Percentiles rank a stretch among this genome's conserved stretches.
These are phyloP conservation scores for Sicus ferrugineus DNA, from an alignment of 2,888 invertebrate species.

Conservation along the genomic window DNA sequence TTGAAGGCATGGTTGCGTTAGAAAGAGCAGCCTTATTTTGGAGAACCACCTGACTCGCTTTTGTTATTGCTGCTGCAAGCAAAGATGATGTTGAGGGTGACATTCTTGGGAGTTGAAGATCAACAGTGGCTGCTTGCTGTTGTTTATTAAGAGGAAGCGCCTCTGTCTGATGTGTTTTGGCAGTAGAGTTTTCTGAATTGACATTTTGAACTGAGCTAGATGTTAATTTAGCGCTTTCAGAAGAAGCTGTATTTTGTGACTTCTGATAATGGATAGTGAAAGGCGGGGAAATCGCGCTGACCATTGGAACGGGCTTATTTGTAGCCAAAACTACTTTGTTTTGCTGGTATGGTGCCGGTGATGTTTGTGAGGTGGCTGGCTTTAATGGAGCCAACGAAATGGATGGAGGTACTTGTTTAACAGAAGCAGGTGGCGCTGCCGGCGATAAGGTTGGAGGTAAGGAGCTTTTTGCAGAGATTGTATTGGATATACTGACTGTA, in stretches of 20 bases:
- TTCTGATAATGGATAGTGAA: slow-evolving; percentile 48
- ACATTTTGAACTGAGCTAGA: slow-evolving; percentile 30
- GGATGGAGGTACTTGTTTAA: slow-evolving; percentile 38
- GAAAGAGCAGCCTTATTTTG: slow-evolving; percentile 27
- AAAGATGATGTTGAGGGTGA: background rate
- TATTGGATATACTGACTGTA: slow-evolving; percentile 13
- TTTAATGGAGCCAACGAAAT: slow-evolving; percentile 50
- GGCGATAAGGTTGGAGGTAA: slow-evolving; percentile 13
- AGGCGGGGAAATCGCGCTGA: slow-evolving; percentile 46
- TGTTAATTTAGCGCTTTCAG: slow-evolving; percentile 12
- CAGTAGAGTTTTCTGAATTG: slow-evolving; percentile 39
- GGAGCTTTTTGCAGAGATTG: slow-evolving; percentile 24
- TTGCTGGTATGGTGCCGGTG: slow-evolving; percentile 49
- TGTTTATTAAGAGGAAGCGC: slow-evolving; percentile 23
- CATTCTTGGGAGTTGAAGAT: slow-evolving; percentile 19
- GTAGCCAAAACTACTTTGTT: slow-evolving; percentile 43
- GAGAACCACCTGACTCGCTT: slow-evolving; percentile 23
- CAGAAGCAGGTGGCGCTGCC: slow-evolving; percentile 17
- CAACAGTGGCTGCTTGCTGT: slow-evolving; percentile 26
- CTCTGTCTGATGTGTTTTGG: slow-evolving; percentile 43
- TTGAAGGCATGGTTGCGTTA: slow-evolving; percentile 25
- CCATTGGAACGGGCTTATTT: slow-evolving; percentile 44
- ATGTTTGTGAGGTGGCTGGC: slow-evolving; percentile 41
- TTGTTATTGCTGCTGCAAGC: slow-evolving; percentile 8
- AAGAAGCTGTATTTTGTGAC: slow-evolving; percentile 33